Evolutionary conservation across 2,888 invertebrate species (phyloP).

Genomic region (Sesia apiformis): DNA sequence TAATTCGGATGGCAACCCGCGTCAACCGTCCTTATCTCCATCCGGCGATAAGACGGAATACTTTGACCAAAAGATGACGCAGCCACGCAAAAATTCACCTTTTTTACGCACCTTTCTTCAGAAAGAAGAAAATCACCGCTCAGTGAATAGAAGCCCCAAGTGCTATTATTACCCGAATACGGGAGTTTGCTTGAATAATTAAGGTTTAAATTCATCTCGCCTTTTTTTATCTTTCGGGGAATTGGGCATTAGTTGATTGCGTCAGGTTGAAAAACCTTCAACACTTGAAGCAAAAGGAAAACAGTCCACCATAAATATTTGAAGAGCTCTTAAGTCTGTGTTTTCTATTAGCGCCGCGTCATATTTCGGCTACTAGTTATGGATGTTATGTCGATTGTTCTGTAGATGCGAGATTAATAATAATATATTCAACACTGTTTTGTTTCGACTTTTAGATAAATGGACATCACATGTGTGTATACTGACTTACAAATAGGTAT

Average conservation of each 20-base stretch:
- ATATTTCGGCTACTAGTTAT: no score
- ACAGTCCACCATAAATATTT: no score
- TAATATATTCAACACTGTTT: no score
- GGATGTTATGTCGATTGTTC: no score
- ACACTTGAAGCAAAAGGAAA: no score
- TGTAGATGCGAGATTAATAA: no score
- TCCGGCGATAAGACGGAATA: slow-evolving; percentile 5
- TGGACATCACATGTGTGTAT: no score
- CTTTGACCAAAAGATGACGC: slow-evolving; percentile 5
- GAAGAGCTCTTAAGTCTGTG: no score
- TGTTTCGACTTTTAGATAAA: no score
- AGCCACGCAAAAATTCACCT: slow-evolving; percentile 4
- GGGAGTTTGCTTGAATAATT: background rate
- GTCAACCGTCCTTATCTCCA: slow-evolving; percentile 5
- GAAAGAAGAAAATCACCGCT: slow-evolving; percentile 5
- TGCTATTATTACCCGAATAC: no score
- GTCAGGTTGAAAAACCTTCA: background rate
- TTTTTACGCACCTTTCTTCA: slow-evolving; percentile 3
- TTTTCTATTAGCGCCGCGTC: no score
- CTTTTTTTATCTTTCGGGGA: background rate
- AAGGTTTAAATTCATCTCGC: background rate
- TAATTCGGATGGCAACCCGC: slow-evolving; percentile 5
- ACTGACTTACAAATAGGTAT: no score
- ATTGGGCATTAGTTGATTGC: background rate
- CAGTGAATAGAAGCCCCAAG: slow-evolving; percentile 6